phyloP scores from a whole-genome alignment of 2,888 invertebrate species.

The Rotaria magnacalcarata region DNA sequence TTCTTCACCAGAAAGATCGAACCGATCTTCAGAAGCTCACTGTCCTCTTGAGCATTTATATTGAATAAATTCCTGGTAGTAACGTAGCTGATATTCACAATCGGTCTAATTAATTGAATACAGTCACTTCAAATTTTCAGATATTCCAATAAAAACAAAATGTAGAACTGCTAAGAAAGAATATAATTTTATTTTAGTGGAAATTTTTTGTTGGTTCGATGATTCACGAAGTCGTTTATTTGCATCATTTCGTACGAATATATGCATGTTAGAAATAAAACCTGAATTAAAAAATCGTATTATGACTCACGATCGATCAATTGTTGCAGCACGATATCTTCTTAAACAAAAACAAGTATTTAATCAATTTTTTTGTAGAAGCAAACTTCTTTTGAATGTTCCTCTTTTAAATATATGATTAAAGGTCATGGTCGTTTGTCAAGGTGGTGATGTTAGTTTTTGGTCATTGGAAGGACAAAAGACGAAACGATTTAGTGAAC shows the following conservation, averaged over 20 bases:
- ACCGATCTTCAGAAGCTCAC: too few relatives aligned
- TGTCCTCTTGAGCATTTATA: too few relatives aligned
- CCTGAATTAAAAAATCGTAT: slow-evolving; percentile 55
- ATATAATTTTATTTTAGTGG: slow-evolving; percentile 49
- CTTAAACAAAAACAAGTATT: slow-evolving; percentile 56
- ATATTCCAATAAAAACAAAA: too few relatives aligned
- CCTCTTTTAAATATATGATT: background rate
- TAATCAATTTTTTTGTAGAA: background rate
- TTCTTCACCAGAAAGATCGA: too few relatives aligned
- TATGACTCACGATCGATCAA: slow-evolving; percentile 57
- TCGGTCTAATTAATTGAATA: too few relatives aligned
- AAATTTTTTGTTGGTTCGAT: slow-evolving; percentile 54
- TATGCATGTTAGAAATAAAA: slow-evolving; percentile 58
- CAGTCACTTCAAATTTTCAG: too few relatives aligned
- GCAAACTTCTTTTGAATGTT: background rate
- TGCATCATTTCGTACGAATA: slow-evolving; percentile 57
- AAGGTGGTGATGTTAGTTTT: slow-evolving; percentile 55
- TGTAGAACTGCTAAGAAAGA: too few relatives aligned
- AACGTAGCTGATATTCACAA: too few relatives aligned
- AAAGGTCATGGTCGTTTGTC: slow-evolving; percentile 57
- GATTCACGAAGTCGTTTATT: slow-evolving; percentile 56
- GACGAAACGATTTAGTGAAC: slow-evolving; percentile 56
- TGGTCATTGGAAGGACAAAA: slow-evolving; percentile 60
- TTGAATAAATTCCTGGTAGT: too few relatives aligned
- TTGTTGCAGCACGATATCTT: slow-evolving; percentile 56